These are phyloP conservation scores for Andrena trimmerana DNA, from an alignment of 2,888 invertebrate genomes.

Conservation along the genomic window DNA sequence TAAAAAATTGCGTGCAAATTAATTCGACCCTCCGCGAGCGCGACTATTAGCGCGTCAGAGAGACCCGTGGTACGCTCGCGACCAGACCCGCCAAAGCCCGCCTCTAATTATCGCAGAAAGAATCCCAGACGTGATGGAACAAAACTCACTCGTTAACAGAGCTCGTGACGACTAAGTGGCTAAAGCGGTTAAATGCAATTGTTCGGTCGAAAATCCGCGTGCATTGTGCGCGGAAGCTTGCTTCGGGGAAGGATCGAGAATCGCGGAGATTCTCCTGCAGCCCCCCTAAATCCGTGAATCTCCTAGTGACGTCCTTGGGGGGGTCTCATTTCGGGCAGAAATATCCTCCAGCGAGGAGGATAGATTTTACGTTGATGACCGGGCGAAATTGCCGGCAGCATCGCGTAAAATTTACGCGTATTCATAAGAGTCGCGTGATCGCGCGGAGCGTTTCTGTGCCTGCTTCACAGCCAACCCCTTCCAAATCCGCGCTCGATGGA, in stretches of 20 bases:
- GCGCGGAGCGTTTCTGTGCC: conserved; percentile 23
- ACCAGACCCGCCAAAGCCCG: conserved; percentile 17
- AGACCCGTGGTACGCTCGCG: conserved; percentile 14
- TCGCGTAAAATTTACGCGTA: conserved; percentile 62
- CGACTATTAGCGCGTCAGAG: conserved; percentile 36
- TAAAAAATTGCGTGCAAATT: conserved; percentile 31
- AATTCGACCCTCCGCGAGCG: conserved; percentile 24
- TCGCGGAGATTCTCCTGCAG: background rate
- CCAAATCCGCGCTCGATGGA: conserved; percentile 64
- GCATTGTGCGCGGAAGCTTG: background rate
- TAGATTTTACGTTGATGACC: conserved; percentile 63
- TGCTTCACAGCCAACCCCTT: conserved; percentile 43
- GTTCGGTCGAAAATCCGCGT: conserved; percentile 12
- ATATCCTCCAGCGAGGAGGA: background rate
- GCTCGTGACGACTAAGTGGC: conserved; percentile 32
- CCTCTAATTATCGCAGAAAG: conserved; percentile 49
- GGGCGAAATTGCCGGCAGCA: conserved; percentile 46
- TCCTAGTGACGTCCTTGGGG: background rate
- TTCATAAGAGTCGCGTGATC: conserved; percentile 62
- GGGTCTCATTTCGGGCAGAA: conserved; percentile 8
- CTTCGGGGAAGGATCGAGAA: background rate
- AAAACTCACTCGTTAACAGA: conserved; percentile 47
- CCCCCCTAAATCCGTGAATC: conserved; percentile 3
- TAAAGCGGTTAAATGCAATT: conserved; percentile 24
- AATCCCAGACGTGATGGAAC: conserved; percentile 40